These are phyloP conservation scores for Apogon talboti DNA, from an alignment of 2,797 vertebrate genomes.

Conservation along the genomic window DNA sequence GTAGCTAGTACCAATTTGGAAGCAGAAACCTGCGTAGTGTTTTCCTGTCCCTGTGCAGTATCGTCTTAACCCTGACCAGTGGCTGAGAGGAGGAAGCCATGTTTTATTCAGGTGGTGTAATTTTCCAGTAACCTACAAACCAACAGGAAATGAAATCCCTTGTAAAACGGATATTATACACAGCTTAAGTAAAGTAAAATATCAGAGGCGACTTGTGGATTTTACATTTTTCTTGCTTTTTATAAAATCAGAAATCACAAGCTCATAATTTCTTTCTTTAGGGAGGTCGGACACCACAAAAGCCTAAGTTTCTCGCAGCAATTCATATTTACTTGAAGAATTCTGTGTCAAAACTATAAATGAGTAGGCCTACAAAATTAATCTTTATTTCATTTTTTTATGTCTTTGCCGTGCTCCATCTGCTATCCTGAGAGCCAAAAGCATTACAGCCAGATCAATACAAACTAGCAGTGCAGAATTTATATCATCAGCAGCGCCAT, in stretches of 20 bases:
- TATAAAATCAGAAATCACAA: not conserved
- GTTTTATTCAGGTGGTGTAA: no score
- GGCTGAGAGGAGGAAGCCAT: no score
- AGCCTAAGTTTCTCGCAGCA: conserved; percentile 41
- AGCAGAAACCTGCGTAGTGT: conserved; percentile 8
- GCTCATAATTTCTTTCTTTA: conserved; percentile 11
- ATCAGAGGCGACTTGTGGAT: no score
- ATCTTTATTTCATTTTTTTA: conserved; percentile 59
- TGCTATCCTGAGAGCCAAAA: conserved; percentile 75
- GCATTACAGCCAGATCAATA: conserved; percentile 81
- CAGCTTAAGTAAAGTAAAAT: no score
- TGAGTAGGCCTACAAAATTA: conserved; percentile 63
- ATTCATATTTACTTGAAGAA: conserved; percentile 54
- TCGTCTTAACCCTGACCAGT: not conserved
- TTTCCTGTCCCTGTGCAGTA: not conserved
- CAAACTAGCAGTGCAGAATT: conserved; percentile 81
- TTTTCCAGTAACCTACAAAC: no score
- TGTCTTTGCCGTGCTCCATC: conserved; percentile 46
- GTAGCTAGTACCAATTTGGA: conserved; percentile 23
- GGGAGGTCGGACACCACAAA: conserved; percentile 24
- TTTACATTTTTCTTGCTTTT: no score
- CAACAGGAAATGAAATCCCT: no score
- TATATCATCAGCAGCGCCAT: conserved; percentile 82
- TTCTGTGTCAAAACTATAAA: conserved; percentile 66
- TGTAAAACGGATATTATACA: no score